phyloP scores from a whole-genome alignment of 2,888 invertebrate genomes.

The Phaedon cochleariae region DNA sequence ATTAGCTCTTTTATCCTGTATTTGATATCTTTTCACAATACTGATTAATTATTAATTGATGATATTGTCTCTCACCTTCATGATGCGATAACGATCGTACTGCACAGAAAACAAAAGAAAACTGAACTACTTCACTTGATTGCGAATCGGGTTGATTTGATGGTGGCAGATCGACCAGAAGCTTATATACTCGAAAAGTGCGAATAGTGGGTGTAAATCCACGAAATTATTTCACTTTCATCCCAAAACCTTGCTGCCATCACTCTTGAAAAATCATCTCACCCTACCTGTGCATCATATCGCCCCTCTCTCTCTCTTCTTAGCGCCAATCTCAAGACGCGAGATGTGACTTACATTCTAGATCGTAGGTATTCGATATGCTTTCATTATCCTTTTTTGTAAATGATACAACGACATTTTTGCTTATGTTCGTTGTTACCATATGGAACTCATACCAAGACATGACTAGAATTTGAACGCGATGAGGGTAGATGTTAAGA shows the following conservation, averaged over 20 bases:
- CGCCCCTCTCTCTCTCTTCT: conserved; percentile 28
- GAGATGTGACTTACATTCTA: conserved; percentile 25
- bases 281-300: conserved; percentile 45
- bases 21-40: too few species aligned
- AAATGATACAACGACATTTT: not conserved
- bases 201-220: conserved; percentile 55
- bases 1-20: too few species aligned
- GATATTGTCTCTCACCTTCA: conserved; percentile 39
- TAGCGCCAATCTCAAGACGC: conserved; percentile 22
- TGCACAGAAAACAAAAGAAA: conserved; percentile 8
- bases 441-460: too few species aligned
- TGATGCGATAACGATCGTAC: conserved; percentile 23
- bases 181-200: conserved; percentile 54
- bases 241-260: conserved; percentile 57
- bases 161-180: conserved; percentile 45
- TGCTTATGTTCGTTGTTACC: too few species aligned
- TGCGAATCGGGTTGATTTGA: conserved; percentile 51
- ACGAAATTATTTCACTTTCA: conserved; percentile 56
- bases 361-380: not conserved
- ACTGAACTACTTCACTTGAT: conserved; percentile 20
- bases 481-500: too few species aligned
- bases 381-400: not conserved
- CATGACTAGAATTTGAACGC: too few species aligned
- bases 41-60: not conserved
- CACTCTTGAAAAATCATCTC: conserved; percentile 44